Evolutionary conservation across 2,888 invertebrate genomes (phyloP).

Genomic region (Parnassius orleans): DNA sequence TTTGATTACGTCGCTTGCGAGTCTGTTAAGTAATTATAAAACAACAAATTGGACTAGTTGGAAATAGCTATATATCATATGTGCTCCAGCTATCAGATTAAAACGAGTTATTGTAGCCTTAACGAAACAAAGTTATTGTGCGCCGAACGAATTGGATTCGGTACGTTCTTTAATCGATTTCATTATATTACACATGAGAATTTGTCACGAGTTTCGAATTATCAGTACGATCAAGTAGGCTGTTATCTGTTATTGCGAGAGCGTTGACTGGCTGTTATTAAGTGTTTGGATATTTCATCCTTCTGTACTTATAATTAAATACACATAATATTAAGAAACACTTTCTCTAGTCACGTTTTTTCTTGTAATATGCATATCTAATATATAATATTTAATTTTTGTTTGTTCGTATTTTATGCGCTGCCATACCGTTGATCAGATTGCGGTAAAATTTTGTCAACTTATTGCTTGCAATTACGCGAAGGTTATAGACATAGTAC

Average conservation of each 20-base stretch:
- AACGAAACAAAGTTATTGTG: conserved; percentile 8
- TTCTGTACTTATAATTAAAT: conserved; percentile 43
- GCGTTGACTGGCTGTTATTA: conserved; percentile 37
- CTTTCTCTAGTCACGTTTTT: conserved; percentile 61
- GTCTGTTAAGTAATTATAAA: conserved; percentile 17
- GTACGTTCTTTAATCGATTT: conserved; percentile 17
- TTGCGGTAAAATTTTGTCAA: no score
- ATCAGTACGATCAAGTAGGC: conserved; percentile 19
- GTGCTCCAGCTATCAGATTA: conserved; percentile 7
- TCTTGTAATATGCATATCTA: no score
- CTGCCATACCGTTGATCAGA: no score
- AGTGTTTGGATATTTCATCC: conserved; percentile 38
- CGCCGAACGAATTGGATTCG: conserved; percentile 12
- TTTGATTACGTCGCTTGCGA: conserved; percentile 12
- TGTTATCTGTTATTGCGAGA: conserved; percentile 24
- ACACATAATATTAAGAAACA: conserved; percentile 44
- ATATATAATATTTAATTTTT: no score
- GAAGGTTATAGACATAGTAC: no score
- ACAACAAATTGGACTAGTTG: not conserved
- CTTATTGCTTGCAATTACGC: no score
- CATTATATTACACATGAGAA: conserved; percentile 21
- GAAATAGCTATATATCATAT: conserved; percentile 6
- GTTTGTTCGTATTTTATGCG: no score
- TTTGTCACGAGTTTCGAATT: conserved; percentile 26
- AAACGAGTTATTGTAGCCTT: conserved; percentile 17